Base-by-base conservation (phyloP, 1,140 invertebrate genomes). In the Pogonomyrmex californicus region DNA sequence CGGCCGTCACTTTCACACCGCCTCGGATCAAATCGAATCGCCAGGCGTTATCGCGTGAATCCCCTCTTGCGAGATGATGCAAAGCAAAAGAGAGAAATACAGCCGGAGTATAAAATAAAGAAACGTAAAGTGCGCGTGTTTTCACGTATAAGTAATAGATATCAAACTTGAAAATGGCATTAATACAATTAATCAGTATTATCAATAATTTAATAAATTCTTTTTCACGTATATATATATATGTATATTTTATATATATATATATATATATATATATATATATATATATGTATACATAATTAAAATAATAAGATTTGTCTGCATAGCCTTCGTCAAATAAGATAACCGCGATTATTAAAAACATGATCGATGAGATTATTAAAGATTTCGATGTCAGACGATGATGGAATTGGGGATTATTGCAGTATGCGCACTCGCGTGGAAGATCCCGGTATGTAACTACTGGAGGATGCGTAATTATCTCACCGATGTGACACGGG, bases 11-110 rank as follows among this genome's bases (percentile, higher is more conserved):
- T 90, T 90, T 91, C 75, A 87, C 87, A 77, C 89, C 89, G 66
- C 63, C 62, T 88, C 73, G 79, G 76, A 78, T 86, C 78, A 65
- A 91, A 90, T 91, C 90, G 85, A 91, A 91, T 91, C 87, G 88
- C 73, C 51, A 63, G 75, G 90, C 85, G 90, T 88, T 91, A 88
- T 87, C 86, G 89, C 89, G 89, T 88, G 87, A 91, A 91, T 81
- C 79, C 89, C 75, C 85, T 63, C 70, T 58, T 76, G 47, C 44
- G 62, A 88, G 23, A 71, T 47, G 17, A 30, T 36, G 41, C 41
- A 47, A 75, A 49, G n/a, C 17, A 54, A 23, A 12, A 51, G 23
- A 23, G n/a, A 73, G 66, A 73, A 66, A 33, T 41, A 51, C 36
- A 82, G n/a, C 30, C 51, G 17, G 12, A 38, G 41, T 68, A n/a